Evolutionary conservation across 2,797 vertebrate genomes (phyloP).

Genomic region (Chrysocyon brachyurus): DNA sequence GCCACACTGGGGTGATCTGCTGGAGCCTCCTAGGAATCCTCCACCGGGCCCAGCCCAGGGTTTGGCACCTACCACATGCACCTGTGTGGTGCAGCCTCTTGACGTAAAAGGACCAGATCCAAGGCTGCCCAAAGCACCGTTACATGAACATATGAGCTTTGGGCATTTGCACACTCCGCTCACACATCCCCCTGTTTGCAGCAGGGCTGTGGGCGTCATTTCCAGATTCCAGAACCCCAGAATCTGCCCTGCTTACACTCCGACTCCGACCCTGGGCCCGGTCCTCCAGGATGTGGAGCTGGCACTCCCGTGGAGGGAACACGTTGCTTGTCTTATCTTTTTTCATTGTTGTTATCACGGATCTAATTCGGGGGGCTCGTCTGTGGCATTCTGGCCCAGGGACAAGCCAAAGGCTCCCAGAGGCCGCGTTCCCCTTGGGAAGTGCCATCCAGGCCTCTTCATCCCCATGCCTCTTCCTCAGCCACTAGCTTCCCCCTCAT

Average conservation of each 20-base stretch:
- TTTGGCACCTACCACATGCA: background rate
- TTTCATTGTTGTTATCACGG: background rate
- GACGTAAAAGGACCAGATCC: fast-evolving
- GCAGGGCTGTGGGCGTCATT: background rate
- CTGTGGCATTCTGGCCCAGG: background rate
- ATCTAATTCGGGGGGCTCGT: background rate
- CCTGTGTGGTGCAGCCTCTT: background rate
- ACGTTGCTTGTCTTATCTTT: background rate
- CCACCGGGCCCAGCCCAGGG: too few relatives aligned
- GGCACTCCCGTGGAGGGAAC: too few relatives aligned
- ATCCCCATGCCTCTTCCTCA: background rate
- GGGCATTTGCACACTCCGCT: background rate
- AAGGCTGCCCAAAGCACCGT: background rate
- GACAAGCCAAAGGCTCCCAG: background rate
- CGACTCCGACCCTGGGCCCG: too few relatives aligned
- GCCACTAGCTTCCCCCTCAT: background rate
- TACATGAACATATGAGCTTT: background rate
- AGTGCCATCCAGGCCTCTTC: background rate
- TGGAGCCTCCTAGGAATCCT: background rate
- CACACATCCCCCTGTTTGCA: background rate
- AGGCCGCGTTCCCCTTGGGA: background rate
- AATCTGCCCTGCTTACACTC: background rate
- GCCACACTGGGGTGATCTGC: background rate
- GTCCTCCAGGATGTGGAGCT: fast-evolving
- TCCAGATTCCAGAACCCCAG: background rate